A percentile compares a stretch with the other conserved stretches of the same genome.
Conservation (phyloP, 2,888 invertebrate species). For the Cryptophagus acutangulus region DNA sequence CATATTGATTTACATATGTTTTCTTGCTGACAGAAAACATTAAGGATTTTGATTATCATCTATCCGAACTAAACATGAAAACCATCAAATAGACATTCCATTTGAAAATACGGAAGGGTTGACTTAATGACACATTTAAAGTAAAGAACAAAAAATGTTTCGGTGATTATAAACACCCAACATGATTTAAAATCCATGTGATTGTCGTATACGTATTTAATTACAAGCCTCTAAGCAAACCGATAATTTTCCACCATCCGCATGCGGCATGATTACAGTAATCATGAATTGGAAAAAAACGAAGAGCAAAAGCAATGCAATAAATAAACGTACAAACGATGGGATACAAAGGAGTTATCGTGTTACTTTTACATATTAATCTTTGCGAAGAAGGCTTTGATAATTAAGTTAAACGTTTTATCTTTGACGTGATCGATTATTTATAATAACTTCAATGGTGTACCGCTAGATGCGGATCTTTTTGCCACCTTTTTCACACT, state of each 20-base stretch:
- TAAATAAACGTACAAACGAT: neutral
- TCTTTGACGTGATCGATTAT: constrained; percentile 17
- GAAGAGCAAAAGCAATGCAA: neutral
- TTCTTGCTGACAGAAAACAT: constrained; percentile 2
- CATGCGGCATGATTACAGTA: neutral
- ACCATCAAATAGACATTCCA: no score
- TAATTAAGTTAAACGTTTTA: constrained; percentile 18
- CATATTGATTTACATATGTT: constrained; percentile 14
- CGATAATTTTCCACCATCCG: no score
- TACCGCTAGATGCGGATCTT: constrained; percentile 11
- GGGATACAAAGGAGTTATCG: neutral
- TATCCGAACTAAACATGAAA: no score
- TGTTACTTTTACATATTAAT: constrained; percentile 16
- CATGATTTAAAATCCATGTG: no score
- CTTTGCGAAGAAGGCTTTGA: neutral
- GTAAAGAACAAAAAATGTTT: no score
- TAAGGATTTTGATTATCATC: no score
- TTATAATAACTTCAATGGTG: constrained; percentile 17
- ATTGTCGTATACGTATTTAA: no score
- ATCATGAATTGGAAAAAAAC: neutral
- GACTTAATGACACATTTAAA: constrained; percentile 5
- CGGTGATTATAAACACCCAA: no score
- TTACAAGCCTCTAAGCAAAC: no score
- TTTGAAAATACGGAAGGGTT: constrained; percentile 4
- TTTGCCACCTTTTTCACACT: constrained; percentile 11